Conservation (phyloP, 1,140 invertebrate species). For the Bathynomus jamesi region DNA sequence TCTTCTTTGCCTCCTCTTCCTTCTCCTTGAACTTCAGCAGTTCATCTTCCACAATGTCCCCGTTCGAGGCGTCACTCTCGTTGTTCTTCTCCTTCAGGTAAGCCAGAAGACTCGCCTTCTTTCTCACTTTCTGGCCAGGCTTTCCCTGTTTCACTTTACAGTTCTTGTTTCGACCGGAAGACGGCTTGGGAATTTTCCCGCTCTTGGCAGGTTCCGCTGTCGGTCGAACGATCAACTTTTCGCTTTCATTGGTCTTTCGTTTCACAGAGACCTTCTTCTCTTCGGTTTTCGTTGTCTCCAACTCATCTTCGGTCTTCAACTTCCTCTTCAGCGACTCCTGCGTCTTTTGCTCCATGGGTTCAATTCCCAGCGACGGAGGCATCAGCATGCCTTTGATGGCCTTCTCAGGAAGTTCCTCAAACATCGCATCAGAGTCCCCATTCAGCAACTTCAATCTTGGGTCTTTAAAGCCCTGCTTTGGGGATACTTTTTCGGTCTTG, state of each 20-base stretch:
- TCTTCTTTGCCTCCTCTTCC: constrained; percentile 1
- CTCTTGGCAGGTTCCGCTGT: neutral
- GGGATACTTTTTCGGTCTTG: constrained; percentile 32
- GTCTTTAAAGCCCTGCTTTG: constrained; percentile 10
- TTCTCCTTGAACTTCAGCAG: neutral
- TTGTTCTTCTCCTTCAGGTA: constrained; percentile 34
- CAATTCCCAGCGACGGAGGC: neutral
- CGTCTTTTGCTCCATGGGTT: neutral
- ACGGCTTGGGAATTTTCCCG: neutral
- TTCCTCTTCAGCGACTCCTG: neutral
- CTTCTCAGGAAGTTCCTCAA: neutral
- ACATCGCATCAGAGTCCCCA: constrained; percentile 2
- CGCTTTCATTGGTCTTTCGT: neutral
- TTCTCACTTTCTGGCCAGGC: constrained; percentile 8
- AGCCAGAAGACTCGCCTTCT: constrained; percentile 28
- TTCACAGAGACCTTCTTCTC: neutral
- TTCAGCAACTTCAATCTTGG: constrained; percentile 7
- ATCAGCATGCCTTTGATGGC: neutral
- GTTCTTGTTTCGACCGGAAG: neutral
- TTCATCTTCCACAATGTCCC: constrained; percentile 11
- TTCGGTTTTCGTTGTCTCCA: too few species aligned
- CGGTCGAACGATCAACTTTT: neutral
- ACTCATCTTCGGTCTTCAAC: neutral
- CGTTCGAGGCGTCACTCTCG: constrained; percentile 33
- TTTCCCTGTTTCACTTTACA: neutral